A percentile compares a stretch with the other conserved stretches of the same genome.
phyloP scores from a whole-genome alignment of 2,113 vertebrate genomes.

The Anoura caudifer region DNA sequence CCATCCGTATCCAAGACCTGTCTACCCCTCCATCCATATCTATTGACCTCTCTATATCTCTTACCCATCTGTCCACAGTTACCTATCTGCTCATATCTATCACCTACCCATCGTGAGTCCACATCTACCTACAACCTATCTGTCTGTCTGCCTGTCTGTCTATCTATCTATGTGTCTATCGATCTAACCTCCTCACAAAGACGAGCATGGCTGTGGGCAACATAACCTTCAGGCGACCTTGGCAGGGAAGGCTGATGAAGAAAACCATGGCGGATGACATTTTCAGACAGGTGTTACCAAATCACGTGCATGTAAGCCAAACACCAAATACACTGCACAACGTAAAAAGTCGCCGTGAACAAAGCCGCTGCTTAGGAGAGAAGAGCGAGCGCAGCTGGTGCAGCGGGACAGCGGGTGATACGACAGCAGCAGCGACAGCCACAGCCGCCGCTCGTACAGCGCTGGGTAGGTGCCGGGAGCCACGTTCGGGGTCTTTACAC shows the following conservation, averaged over 20 bases:
- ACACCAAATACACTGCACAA: not conserved
- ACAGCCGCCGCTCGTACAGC: accelerated
- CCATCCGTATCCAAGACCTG: not conserved
- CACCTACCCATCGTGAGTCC: not conserved
- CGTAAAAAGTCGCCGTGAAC: not conserved
- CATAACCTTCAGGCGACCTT: not conserved
- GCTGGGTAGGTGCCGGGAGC: not conserved
- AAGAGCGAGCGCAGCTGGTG: accelerated
- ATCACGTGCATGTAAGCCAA: not conserved
- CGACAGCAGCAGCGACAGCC: accelerated
- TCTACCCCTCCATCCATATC: not conserved
- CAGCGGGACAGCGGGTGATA: accelerated
- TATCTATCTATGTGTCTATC: no score
- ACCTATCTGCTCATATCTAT: not conserved
- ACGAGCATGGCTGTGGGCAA: not conserved
- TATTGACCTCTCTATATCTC: not conserved
- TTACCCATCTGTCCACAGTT: not conserved
- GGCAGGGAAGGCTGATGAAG: not conserved
- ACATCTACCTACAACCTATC: not conserved
- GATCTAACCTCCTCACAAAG: accelerated
- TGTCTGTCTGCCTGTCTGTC: not conserved
- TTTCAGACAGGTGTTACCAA: not conserved
- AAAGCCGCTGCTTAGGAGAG: not conserved
- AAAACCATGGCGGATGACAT: accelerated
- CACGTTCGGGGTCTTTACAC: accelerated